A percentile compares a stretch with the other conserved stretches of the same genome.
These are phyloP conservation scores for Sylvia atricapilla DNA, from an alignment of 2,113 vertebrate genomes.

Conservation along the genomic window DNA sequence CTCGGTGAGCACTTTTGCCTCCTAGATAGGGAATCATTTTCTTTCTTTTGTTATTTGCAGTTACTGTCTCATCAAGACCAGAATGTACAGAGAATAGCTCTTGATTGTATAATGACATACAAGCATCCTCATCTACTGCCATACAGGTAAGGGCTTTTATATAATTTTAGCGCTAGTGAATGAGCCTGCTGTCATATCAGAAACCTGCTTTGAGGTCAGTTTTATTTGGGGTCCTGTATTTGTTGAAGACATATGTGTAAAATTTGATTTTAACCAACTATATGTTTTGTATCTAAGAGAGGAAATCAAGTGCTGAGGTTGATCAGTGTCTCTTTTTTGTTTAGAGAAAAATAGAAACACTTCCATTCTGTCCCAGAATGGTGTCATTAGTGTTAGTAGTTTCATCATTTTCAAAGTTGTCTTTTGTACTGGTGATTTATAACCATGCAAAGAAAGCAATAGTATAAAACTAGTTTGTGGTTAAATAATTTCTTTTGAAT, in stretches of 20 bases:
- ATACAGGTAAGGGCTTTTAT: slow-evolving; percentile 82
- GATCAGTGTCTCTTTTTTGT: background rate
- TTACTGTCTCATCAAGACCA: slow-evolving; percentile 92
- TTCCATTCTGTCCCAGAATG: background rate
- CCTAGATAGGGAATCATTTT: background rate
- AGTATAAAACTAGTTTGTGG: background rate
- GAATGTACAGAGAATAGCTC: slow-evolving; percentile 85
- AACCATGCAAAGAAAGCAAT: background rate
- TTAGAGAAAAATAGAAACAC: background rate
- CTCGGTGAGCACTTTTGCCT: background rate
- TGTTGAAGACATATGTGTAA: background rate
- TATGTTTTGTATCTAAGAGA: background rate
- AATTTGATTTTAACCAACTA: background rate
- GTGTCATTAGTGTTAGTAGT: background rate
- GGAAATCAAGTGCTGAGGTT: background rate
- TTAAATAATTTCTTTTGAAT: background rate
- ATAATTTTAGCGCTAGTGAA: background rate
- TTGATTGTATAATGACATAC: slow-evolving; percentile 92
- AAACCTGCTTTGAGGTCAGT: background rate
- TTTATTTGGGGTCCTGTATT: background rate
- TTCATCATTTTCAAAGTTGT: background rate
- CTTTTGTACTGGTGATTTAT: background rate
- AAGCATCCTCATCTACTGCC: slow-evolving; percentile 87
- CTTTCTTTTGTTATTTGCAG: slow-evolving; percentile 66
- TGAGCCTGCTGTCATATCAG: background rate